Conservation (phyloP, 2,888 invertebrate species). For the Sarcophaga carnaria region DNA sequence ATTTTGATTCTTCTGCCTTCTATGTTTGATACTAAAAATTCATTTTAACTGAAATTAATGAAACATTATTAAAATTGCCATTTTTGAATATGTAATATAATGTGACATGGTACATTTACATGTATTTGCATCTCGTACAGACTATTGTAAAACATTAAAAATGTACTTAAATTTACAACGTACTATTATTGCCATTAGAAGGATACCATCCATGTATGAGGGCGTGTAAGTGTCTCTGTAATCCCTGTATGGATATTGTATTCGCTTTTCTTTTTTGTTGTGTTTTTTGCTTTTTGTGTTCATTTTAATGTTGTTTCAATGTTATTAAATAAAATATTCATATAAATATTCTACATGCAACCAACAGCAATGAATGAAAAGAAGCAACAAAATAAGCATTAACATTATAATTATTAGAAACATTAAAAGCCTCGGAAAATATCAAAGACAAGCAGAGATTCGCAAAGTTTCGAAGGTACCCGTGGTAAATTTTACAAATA, state of each 20-base stretch:
- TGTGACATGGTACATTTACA: neutral
- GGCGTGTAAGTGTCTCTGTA: neutral
- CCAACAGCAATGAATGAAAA: neutral
- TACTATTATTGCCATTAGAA: neutral
- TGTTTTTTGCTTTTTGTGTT: neutral
- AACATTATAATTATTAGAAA: slow-evolving; percentile 45
- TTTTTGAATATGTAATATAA: neutral
- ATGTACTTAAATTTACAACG: neutral
- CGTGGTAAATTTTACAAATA: no score
- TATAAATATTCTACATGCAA: neutral
- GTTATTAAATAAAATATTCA: slow-evolving; percentile 46
- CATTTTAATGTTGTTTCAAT: slow-evolving; percentile 39
- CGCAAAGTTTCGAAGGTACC: neutral
- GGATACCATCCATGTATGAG: neutral
- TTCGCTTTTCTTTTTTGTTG: neutral
- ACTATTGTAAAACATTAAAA: neutral
- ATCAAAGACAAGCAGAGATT: neutral
- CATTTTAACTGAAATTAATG: neutral
- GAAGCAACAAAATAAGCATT: slow-evolving; percentile 6
- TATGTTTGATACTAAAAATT: no score
- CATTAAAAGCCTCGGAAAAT: slow-evolving; percentile 24
- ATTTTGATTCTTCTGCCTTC: no score
- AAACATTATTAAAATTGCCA: slow-evolving; percentile 10
- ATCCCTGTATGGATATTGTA: neutral
- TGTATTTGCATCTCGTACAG: neutral